phyloP scores from a whole-genome alignment of 2,113 vertebrate species.

The Illadopsis cleaveri region DNA sequence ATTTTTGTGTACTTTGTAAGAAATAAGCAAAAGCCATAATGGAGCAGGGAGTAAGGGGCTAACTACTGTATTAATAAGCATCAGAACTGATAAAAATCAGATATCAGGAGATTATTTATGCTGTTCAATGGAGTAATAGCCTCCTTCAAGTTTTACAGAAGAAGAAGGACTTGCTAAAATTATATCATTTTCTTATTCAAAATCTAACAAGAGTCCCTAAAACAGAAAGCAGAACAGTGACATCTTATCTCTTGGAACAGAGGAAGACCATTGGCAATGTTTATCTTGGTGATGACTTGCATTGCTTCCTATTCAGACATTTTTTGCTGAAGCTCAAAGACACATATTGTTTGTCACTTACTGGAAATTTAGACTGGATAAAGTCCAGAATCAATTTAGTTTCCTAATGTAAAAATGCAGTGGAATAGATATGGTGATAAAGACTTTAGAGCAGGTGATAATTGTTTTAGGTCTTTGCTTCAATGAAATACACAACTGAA shows the following conservation, averaged over 20 bases:
- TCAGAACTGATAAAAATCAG: not conserved
- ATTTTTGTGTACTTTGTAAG: not conserved
- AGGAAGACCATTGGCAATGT: not conserved
- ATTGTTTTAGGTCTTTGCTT: not conserved
- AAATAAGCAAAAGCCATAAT: not conserved
- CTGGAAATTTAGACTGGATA: slow-evolving; percentile 43
- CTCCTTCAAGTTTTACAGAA: not conserved
- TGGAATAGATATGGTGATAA: not conserved
- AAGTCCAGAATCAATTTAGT: slow-evolving; percentile 45
- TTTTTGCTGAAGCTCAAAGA: slow-evolving; percentile 16
- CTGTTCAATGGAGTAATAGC: not conserved
- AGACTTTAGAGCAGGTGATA: not conserved
- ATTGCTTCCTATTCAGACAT: not conserved
- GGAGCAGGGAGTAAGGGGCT: accelerated
- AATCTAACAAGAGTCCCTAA: not conserved
- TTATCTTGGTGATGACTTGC: slow-evolving; percentile 11
- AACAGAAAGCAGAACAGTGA: not conserved
- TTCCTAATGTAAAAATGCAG: slow-evolving; percentile 7
- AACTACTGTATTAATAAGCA: not conserved
- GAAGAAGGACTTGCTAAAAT: not conserved
- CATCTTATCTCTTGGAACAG: not conserved
- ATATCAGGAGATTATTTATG: not conserved
- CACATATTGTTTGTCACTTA: not conserved
- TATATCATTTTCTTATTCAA: not conserved
- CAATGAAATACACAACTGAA: not conserved